These are phyloP conservation scores for Sebastes hubbsi DNA, from an alignment of 2,797 vertebrate species.

Conservation along the genomic window DNA sequence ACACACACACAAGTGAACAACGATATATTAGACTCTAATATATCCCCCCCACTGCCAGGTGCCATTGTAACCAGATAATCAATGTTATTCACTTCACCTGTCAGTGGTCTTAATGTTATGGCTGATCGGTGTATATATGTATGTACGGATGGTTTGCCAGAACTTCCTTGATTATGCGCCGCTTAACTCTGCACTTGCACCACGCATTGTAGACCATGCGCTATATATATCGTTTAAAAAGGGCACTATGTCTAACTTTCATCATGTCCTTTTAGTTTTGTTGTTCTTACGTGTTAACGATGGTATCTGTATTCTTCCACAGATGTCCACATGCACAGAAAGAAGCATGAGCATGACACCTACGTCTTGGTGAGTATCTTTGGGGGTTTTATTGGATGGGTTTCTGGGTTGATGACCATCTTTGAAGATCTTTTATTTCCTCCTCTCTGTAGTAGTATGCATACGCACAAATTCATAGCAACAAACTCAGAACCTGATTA, in stretches of 20 bases:
- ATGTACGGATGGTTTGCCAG: too few species aligned
- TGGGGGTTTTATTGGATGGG: not conserved
- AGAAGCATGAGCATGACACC: conserved; percentile 76
- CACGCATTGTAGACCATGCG: not conserved
- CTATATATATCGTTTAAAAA: not conserved
- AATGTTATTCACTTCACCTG: too few species aligned
- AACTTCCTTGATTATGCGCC: not conserved
- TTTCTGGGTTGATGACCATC: not conserved
- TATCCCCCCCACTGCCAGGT: too few species aligned
- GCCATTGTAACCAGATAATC: too few species aligned
- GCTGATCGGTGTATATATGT: too few species aligned
- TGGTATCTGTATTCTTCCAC: not conserved
- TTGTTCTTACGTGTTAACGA: not conserved
- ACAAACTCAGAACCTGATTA: too few species aligned
- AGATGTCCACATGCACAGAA: conserved; percentile 77
- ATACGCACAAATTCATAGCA: not conserved
- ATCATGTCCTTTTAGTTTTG: not conserved
- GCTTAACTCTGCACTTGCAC: not conserved
- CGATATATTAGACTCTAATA: too few species aligned
- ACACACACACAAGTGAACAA: too few species aligned
- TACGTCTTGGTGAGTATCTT: conserved; percentile 76
- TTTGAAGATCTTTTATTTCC: not conserved
- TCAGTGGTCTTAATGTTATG: too few species aligned
- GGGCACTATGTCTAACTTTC: not conserved
- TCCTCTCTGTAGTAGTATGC: not conserved